These are phyloP conservation scores for Carettochelys insculpta DNA, from an alignment of 2,113 vertebrate species.

Conservation along the genomic window DNA sequence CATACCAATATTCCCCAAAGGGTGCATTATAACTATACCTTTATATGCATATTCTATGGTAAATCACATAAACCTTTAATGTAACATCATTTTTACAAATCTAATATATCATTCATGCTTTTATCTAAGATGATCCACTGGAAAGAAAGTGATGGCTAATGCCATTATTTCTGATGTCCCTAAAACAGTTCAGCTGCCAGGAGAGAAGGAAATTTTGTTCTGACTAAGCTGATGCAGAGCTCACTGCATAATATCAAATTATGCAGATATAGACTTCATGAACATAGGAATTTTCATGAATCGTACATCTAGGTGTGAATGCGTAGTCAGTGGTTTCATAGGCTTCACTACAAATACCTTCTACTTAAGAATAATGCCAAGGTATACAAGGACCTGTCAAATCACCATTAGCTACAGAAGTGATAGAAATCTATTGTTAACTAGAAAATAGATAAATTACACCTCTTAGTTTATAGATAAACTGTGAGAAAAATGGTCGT, in stretches of 20 bases:
- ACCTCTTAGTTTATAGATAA: conserved; percentile 12
- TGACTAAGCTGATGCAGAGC: conserved; percentile 35
- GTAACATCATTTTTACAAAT: conserved; percentile 47
- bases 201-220: conserved; percentile 46
- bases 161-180: conserved; percentile 64
- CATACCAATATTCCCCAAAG: not conserved
- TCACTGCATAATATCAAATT: conserved; percentile 68
- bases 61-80: conserved; percentile 61
- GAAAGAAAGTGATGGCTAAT: conserved; percentile 56
- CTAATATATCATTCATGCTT: conserved; percentile 64
- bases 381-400: conserved; percentile 25
- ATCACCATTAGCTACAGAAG: conserved; percentile 15
- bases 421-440: conserved; percentile 1
- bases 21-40: conserved; percentile 39
- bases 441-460: not conserved
- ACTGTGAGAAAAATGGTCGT: not conserved
- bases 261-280: conserved; percentile 62
- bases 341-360: conserved; percentile 35
- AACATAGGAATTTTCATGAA: conserved; percentile 49
- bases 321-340: conserved; percentile 43
- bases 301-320: conserved; percentile 22
- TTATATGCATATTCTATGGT: conserved; percentile 38
- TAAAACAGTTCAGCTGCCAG: conserved; percentile 62
- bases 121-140: conserved; percentile 69
- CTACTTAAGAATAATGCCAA: not conserved